Base-by-base conservation (phyloP, 2,888 invertebrate genomes). In the Gymnosoma rotundatum region DNA sequence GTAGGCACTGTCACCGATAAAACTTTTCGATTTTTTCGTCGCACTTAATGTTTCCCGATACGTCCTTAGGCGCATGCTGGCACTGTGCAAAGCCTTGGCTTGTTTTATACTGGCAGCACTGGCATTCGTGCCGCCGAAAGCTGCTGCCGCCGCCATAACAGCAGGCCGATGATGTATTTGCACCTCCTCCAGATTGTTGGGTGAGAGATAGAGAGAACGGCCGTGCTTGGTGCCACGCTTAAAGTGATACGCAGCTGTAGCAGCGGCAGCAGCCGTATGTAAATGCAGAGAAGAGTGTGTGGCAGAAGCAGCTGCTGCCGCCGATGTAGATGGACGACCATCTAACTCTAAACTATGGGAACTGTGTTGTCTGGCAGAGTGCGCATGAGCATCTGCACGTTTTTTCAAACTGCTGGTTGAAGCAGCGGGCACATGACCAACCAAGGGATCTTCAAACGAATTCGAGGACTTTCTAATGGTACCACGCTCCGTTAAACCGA, bases 21-120 rank as follows among this genome's bases (percentile, higher is more conserved):
- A 92, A 87, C 93, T 92, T 88, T 92, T 93, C 36, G 92, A 93
- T 86, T 92, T 92, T 88, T 92, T 92, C 69, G 91, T 90, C 78
- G 92, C 91, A 75, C 90, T 92, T 67, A 92, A 86, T 12, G 90
- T 90, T 86, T 92, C 93, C 67, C 92, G 90, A 86, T 92, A 92
- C 83, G 90, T 91, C 80, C 91, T 90, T 85, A 92, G 87, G 6
- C 92, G 89, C 83, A 92, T 89, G 86, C 92, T 92, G 85, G 92
- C 91, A 85, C 92, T 92, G 82, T 92, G 92, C 79, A 90, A 63
- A 58, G 91, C 90, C 85, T 92, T 92, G 56, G 91, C 91, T 87
- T 92, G 92, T 82, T 91, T 91, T 10, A 90, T 89, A 67, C 88
- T 90, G 14, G 61, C 73, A 8, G 84, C 84, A 73, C 92, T 91